Evolutionary conservation across 1,140 invertebrate species (phyloP).

Genomic region (Ips nitidus): DNA sequence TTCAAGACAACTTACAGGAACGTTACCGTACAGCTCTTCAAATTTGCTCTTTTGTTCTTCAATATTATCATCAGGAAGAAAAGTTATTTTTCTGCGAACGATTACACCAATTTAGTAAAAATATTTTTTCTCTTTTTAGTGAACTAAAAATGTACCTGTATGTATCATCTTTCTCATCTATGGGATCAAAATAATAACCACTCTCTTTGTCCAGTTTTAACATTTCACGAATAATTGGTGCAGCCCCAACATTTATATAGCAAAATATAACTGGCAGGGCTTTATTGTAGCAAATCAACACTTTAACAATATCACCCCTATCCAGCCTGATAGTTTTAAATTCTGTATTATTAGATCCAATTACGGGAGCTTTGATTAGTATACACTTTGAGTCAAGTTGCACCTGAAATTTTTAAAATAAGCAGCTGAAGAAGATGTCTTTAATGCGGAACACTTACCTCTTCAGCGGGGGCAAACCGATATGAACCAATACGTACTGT

Average conservation of each 20-base stretch:
- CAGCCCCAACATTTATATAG: constrained; percentile 68
- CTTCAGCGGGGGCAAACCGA: constrained; percentile 68
- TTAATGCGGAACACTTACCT: neutral
- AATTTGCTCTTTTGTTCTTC: constrained; percentile 67
- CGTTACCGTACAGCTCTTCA: constrained; percentile 62
- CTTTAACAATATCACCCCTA: constrained; percentile 67
- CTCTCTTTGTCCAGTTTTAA: constrained; percentile 68
- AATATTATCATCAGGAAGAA: constrained; percentile 70
- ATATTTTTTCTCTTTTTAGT: neutral
- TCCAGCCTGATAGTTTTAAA: constrained; percentile 64
- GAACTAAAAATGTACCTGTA: constrained; percentile 58
- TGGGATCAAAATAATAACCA: constrained; percentile 62
- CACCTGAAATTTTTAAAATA: constrained; percentile 51
- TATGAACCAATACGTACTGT: constrained; percentile 80
- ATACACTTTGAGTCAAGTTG: constrained; percentile 66
- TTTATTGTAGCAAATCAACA: constrained; percentile 73
- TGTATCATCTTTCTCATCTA: constrained; percentile 60
- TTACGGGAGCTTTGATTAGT: constrained; percentile 65
- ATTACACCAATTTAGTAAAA: neutral
- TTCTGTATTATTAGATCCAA: constrained; percentile 58
- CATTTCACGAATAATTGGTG: constrained; percentile 64
- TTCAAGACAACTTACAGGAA: constrained; percentile 54
- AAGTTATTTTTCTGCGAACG: constrained; percentile 58
- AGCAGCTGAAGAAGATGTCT: constrained; percentile 4
- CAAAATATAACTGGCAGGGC: constrained; percentile 75